Evolutionary conservation across 2,888 invertebrate species (phyloP), one percentile per base, ranked within the genome.

Genomic region (Temnothorax rugatulus): DNA sequence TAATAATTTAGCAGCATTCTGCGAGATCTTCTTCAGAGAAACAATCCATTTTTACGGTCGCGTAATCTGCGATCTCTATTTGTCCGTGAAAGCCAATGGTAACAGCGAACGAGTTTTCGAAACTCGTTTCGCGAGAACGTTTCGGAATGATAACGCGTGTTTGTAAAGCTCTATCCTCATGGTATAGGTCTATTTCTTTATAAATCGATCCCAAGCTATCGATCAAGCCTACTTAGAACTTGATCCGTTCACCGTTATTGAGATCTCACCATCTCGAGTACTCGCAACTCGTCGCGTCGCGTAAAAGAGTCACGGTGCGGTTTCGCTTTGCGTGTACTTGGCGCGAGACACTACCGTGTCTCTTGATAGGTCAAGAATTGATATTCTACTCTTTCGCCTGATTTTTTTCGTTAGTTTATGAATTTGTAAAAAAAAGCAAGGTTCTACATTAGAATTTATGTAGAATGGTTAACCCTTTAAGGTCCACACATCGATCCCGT

Each of bases 1-100:
- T 73, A 73, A 54, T 71, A 38, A 54, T 73, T 73, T 25, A 38
- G 54, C 7, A 57, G 54, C 38, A 41, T 2, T 11, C 7, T 18
- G 25, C 41, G 18, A 64, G 3, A 57, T 41, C 3, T 41, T 9
- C 15, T n/a, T 15, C 15, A 15, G 13, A 54, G 1, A 29, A 44
- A 66, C 5, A 66, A 41, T 25, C 4, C 25, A 38, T 25, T 41
- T 68, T 68, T 54, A 52, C n/a, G 13, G 5, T 44, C 11, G 29
- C 11, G 4, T n/a, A 34, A 68, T 41, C 3, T 29, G 25, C 68
- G 41, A 38, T 54, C 4, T 71, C 4, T 4, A 21, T n/a, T 71
- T 68, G 29, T 9, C 1, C 9, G 15, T 38, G 5, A 71, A 41
- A 18, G 2, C 8, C 21, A 21, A 38, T 57, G 2, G 13, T 29